Evolutionary conservation across 2,888 invertebrate genomes (phyloP).

Genomic region (Cerastis rubricosa): DNA sequence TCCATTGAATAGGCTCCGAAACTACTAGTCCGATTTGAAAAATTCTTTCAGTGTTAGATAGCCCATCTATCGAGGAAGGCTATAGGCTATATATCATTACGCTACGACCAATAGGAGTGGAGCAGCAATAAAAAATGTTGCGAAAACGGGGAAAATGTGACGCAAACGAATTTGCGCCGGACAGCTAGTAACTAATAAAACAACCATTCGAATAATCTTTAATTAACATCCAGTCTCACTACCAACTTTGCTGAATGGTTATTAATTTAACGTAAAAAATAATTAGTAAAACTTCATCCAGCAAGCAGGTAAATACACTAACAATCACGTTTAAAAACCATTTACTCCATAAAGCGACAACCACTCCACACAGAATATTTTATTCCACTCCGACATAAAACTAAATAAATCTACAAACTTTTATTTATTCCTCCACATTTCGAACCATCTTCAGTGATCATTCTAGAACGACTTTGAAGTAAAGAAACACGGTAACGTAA

Average conservation of each 20-base stretch:
- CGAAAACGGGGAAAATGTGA: too few species aligned
- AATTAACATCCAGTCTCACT: too few species aligned
- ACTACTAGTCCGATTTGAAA: too few species aligned
- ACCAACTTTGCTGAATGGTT: not conserved
- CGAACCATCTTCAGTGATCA: slow-evolving; percentile 58
- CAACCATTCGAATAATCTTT: not conserved
- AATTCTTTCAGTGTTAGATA: too few species aligned
- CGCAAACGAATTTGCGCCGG: too few species aligned
- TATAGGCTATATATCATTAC: too few species aligned
- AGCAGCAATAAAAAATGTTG: too few species aligned
- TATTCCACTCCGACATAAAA: slow-evolving; percentile 27
- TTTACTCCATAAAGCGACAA: not conserved
- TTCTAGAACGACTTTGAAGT: slow-evolving; percentile 67
- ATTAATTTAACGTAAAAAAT: not conserved
- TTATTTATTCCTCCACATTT: slow-evolving; percentile 42
- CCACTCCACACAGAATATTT: not conserved
- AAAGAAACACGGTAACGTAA: slow-evolving; percentile 68
- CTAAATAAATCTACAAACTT: slow-evolving; percentile 39
- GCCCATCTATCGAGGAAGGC: too few species aligned
- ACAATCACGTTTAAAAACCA: not conserved
- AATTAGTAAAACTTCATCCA: too few species aligned
- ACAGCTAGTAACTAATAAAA: not conserved
- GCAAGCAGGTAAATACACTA: not conserved
- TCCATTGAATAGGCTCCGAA: too few species aligned
- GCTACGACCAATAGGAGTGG: too few species aligned